These are phyloP conservation scores for Nematostella vectensis DNA, from an alignment of 92 coral and sea anemone species.

Conservation along the genomic window DNA sequence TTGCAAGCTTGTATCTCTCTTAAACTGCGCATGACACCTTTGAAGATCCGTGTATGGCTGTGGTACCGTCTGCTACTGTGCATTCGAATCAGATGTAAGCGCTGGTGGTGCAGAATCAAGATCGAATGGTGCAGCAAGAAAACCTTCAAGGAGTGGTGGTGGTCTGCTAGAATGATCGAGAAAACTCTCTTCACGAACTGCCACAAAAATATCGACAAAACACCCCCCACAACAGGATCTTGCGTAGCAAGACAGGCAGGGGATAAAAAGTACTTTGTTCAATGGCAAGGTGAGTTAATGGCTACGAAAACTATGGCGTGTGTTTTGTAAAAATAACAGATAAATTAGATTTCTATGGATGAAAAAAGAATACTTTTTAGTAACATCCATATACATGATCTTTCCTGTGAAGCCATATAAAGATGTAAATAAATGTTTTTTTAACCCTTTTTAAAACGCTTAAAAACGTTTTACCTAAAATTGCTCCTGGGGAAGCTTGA, in stretches of 20 bases:
- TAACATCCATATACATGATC: no score
- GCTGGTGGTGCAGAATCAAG: conserved; percentile 40
- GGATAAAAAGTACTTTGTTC: conserved; percentile 66
- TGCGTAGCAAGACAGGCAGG: conserved; percentile 83
- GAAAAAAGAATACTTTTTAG: no score
- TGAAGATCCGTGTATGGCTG: conserved; percentile 73
- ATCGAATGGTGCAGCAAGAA: conserved; percentile 68
- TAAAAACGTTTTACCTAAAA: no score
- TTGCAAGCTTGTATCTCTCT: conserved; percentile 83
- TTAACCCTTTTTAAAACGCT: no score
- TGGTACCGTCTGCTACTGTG: conserved; percentile 83
- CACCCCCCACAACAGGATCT: conserved; percentile 69
- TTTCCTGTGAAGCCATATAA: no score
- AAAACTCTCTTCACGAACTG: conserved; percentile 69
- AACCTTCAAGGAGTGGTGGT: conserved; percentile 83
- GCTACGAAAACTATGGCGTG: no score
- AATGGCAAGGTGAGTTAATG: no score
- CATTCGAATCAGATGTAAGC: conserved; percentile 46
- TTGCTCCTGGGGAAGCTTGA: no score
- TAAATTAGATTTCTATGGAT: no score
- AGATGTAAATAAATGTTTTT: no score
- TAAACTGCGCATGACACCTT: conserved; percentile 78
- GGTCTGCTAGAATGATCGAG: conserved; percentile 76
- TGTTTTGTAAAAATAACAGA: no score
- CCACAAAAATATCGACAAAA: conserved; percentile 54